Percentiles rank a stretch among this genome's conserved stretches.
phyloP scores from a whole-genome alignment of 2,888 invertebrate genomes.

The Amblyteles armatorius region DNA sequence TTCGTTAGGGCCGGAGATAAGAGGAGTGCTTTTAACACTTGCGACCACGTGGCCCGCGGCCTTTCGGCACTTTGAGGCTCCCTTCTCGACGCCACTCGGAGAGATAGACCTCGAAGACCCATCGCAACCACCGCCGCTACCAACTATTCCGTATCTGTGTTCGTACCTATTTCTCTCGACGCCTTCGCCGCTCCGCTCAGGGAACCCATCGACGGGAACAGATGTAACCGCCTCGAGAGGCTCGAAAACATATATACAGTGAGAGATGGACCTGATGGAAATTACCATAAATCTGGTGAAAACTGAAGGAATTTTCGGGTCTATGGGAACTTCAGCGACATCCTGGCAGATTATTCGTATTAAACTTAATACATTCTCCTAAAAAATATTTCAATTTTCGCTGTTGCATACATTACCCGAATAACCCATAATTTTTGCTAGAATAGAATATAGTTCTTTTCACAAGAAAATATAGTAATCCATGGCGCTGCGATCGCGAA shows the following conservation, averaged over 20 bases:
- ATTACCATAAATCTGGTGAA: too few species aligned
- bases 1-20: constrained; percentile 68
- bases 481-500: too few species aligned
- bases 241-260: constrained; percentile 5
- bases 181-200: constrained; percentile 37
- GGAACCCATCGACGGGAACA: constrained; percentile 25
- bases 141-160: constrained; percentile 37
- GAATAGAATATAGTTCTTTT: too few species aligned
- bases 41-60: constrained; percentile 61
- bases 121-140: constrained; percentile 22
- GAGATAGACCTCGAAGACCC: constrained; percentile 45
- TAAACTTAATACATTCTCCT: too few species aligned
- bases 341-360: too few species aligned
- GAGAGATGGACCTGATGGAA: too few species aligned
- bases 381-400: too few species aligned
- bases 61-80: constrained; percentile 65
- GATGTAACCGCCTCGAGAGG: constrained; percentile 39
- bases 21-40: constrained; percentile 66
- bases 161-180: constrained; percentile 10
- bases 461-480: too few species aligned
- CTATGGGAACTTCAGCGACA: too few species aligned
- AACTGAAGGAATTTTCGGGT: too few species aligned
- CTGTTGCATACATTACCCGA: too few species aligned
- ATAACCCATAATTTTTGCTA: too few species aligned
- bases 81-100: constrained; percentile 58